Evolutionary conservation across 2,113 vertebrate species (phyloP).

Genomic region (Charina bottae): DNA sequence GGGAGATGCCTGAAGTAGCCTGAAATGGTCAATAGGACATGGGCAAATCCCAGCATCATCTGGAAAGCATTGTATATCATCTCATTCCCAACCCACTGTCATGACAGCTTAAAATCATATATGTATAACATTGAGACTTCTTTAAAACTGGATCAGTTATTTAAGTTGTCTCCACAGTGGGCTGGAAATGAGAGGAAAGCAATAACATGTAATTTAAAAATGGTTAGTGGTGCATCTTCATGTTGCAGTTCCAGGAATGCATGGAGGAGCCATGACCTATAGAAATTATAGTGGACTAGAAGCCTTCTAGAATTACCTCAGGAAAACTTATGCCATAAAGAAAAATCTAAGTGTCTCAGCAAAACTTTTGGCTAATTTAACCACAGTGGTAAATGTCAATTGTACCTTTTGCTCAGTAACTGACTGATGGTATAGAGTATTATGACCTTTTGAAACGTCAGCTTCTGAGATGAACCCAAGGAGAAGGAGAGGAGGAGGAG

Average conservation of each 20-base stretch:
- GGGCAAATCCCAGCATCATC: not conserved
- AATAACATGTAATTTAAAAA: not conserved
- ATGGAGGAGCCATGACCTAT: not conserved
- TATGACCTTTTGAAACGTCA: constrained; percentile 79
- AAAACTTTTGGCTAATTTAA: constrained; percentile 61
- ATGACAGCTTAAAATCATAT: not conserved
- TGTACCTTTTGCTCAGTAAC: constrained; percentile 65
- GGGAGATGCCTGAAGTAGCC: not conserved
- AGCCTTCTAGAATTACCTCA: not conserved
- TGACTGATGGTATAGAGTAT: constrained; percentile 64
- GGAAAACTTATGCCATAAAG: not conserved
- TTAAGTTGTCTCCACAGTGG: not conserved
- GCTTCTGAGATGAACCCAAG: constrained; percentile 52
- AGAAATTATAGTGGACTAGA: not conserved
- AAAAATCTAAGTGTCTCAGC: constrained; percentile 44
- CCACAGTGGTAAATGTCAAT: constrained; percentile 66
- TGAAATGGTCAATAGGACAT: not conserved
- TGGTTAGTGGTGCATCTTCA: not conserved
- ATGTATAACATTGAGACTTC: not conserved
- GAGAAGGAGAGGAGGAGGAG: constrained; percentile 24
- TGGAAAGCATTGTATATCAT: not conserved
- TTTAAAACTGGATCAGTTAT: not conserved
- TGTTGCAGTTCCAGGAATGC: not conserved
- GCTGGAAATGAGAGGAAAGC: not conserved
- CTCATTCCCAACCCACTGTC: not conserved